These are phyloP conservation scores for Sebastes wilsoni DNA, from an alignment of 2,797 vertebrate genomes.

Conservation along the genomic window DNA sequence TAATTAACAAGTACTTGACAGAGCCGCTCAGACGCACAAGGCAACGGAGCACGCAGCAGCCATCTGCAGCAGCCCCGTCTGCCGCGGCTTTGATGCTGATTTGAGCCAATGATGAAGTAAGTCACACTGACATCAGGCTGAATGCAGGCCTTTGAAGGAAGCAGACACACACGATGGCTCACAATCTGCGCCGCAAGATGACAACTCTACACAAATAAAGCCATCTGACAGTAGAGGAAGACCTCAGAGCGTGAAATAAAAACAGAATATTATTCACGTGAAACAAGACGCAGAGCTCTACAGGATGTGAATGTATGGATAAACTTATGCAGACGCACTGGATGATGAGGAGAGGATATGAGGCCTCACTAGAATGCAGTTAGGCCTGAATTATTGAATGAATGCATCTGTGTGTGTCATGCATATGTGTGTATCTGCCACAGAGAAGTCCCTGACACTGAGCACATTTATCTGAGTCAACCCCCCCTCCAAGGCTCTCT, in stretches of 20 bases:
- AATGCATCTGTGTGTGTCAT: not conserved
- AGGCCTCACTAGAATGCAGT: not conserved
- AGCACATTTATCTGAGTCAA: slow-evolving; percentile 37
- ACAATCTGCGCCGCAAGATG: slow-evolving; percentile 60
- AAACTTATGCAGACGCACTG: not conserved
- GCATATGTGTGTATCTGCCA: not conserved
- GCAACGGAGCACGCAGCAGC: slow-evolving; percentile 48
- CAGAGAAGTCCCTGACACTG: slow-evolving; percentile 9
- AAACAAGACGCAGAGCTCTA: not conserved
- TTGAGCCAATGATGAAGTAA: slow-evolving; percentile 71
- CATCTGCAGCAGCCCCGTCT: slow-evolving; percentile 54
- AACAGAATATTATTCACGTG: not conserved
- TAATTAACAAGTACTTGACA: slow-evolving; percentile 66
- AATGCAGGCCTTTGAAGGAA: slow-evolving; percentile 40
- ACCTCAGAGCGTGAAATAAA: slow-evolving; percentile 1
- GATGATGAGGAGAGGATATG: not conserved
- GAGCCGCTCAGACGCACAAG: slow-evolving; percentile 53
- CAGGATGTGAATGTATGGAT: not conserved
- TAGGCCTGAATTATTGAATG: not conserved
- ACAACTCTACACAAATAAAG: slow-evolving; percentile 37
- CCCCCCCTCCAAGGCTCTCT: not conserved
- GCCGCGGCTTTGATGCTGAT: slow-evolving; percentile 67
- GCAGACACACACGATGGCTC: slow-evolving; percentile 29
- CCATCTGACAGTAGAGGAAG: slow-evolving; percentile 22
- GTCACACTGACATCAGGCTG: slow-evolving; percentile 57